Percentiles rank a stretch among this genome's conserved stretches.
Evolutionary conservation across 2,888 invertebrate genomes (phyloP).

Genomic region (Epistrophella euchroma): DNA sequence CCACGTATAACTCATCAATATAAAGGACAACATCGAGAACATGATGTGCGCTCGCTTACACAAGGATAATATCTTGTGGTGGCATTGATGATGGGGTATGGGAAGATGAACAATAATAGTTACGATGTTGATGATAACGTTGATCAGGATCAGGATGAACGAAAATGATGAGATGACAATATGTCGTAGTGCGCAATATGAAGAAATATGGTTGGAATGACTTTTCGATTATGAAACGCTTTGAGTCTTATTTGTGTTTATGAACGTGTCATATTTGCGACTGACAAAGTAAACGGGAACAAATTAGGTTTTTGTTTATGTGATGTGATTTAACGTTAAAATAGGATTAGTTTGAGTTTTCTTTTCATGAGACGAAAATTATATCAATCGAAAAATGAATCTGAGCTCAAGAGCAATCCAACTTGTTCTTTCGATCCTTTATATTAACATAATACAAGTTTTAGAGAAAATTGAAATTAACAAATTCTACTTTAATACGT

Average conservation of each 20-base stretch:
- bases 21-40: conserved; percentile 10
- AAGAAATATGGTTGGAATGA: conserved; percentile 4
- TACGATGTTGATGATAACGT: conserved; percentile 34
- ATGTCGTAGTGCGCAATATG: conserved; percentile 22
- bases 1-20: conserved; percentile 41
- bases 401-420: too few relatives aligned
- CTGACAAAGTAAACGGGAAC: too few relatives aligned
- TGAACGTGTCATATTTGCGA: background rate
- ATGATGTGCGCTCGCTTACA: conserved; percentile 24
- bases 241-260: background rate
- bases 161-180: conserved; percentile 17
- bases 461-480: too few relatives aligned
- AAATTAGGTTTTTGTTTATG: too few relatives aligned
- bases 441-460: too few relatives aligned
- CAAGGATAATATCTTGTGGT: conserved; percentile 15
- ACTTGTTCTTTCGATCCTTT: too few relatives aligned
- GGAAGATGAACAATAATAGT: conserved; percentile 26
- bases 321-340: too few relatives aligned
- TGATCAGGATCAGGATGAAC: conserved; percentile 9
- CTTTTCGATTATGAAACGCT: conserved; percentile 4
- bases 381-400: too few relatives aligned
- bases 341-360: too few relatives aligned
- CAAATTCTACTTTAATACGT: too few relatives aligned
- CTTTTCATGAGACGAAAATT: too few relatives aligned
- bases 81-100: background rate